These are phyloP conservation scores for Falcaria lacertinaria DNA, from an alignment of 2,888 invertebrate species.

Conservation along the genomic window DNA sequence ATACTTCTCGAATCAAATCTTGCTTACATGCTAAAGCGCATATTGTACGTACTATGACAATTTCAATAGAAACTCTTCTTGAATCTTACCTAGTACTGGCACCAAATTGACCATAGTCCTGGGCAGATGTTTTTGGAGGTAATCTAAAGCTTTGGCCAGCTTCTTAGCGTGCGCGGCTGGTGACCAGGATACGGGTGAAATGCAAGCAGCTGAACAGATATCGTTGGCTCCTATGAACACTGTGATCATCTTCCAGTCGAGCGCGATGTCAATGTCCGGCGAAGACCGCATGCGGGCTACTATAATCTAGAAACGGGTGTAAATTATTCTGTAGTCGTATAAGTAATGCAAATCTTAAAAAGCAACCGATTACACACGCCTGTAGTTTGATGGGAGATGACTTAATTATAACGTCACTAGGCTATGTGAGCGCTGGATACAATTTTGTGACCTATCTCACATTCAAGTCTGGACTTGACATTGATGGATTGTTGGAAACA, in stretches of 20 bases:
- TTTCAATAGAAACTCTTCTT: too few relatives aligned
- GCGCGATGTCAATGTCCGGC: constrained; percentile 77
- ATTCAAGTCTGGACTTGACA: too few relatives aligned
- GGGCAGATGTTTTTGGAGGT: constrained; percentile 82
- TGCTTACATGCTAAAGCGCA: too few relatives aligned
- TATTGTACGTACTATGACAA: too few relatives aligned
- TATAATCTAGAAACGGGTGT: constrained; percentile 64
- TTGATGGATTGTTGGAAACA: too few relatives aligned
- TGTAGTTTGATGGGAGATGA: too few relatives aligned
- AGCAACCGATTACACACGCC: too few relatives aligned
- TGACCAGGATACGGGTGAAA: constrained; percentile 79
- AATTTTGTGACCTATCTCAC: too few relatives aligned
- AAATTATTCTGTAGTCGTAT: background rate
- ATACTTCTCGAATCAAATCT: too few relatives aligned
- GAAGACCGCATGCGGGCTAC: constrained; percentile 82
- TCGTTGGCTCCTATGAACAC: constrained; percentile 88
- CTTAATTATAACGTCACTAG: too few relatives aligned
- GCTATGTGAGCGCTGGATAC: too few relatives aligned
- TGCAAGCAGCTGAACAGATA: constrained; percentile 86
- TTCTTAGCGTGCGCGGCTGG: constrained; percentile 81
- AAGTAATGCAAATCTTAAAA: too few relatives aligned
- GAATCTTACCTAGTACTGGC: constrained; percentile 84
- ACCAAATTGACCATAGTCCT: constrained; percentile 85
- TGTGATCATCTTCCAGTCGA: constrained; percentile 88
- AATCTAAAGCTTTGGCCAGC: constrained; percentile 82